phyloP scores from a whole-genome alignment of 2,797 vertebrate species.

The Myripristis murdjan region DNA sequence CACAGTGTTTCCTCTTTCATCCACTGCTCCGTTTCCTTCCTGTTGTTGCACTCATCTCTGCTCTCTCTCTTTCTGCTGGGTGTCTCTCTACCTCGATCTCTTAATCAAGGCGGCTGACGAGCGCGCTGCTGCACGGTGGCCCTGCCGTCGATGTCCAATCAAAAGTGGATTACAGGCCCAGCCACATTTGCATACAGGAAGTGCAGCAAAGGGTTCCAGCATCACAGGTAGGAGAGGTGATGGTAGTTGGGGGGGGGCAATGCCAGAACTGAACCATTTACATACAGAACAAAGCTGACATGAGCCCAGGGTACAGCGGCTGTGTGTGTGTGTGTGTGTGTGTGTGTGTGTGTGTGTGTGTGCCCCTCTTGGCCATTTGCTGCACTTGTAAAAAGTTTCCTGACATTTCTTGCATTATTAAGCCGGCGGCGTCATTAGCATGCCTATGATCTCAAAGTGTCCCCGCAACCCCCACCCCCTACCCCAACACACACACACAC shows the following conservation, averaged over 20 bases:
- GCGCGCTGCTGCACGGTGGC: background rate
- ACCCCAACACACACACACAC: slow-evolving; percentile 34
- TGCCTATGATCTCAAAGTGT: slow-evolving; percentile 78
- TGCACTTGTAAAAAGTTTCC: slow-evolving; percentile 80
- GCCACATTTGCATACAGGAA: slow-evolving; percentile 45
- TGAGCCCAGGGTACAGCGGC: slow-evolving; percentile 62
- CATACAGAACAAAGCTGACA: slow-evolving; percentile 79
- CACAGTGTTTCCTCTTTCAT: no score
- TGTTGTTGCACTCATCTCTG: background rate
- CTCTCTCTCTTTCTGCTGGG: background rate
- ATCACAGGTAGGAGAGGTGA: slow-evolving; percentile 15
- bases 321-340: slow-evolving; percentile 4
- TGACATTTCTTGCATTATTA: slow-evolving; percentile 86
- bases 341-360: slow-evolving; percentile 14
- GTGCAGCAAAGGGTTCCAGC: slow-evolving; percentile 24
- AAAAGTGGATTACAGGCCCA: slow-evolving; percentile 27
- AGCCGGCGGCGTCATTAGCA: slow-evolving; percentile 82
- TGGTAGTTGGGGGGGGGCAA: slow-evolving; percentile 42
- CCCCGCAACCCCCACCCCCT: slow-evolving; percentile 65
- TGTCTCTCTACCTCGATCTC: slow-evolving; percentile 18
- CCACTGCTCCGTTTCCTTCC: slow-evolving; percentile 3
- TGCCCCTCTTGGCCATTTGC: slow-evolving; percentile 52
- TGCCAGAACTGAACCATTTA: slow-evolving; percentile 75
- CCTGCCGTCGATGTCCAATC: slow-evolving; percentile 42
- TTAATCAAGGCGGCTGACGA: slow-evolving; percentile 17